Base-by-base conservation (phyloP, 1,140 invertebrate genomes). In the Drosophila sulfurigaster region DNA sequence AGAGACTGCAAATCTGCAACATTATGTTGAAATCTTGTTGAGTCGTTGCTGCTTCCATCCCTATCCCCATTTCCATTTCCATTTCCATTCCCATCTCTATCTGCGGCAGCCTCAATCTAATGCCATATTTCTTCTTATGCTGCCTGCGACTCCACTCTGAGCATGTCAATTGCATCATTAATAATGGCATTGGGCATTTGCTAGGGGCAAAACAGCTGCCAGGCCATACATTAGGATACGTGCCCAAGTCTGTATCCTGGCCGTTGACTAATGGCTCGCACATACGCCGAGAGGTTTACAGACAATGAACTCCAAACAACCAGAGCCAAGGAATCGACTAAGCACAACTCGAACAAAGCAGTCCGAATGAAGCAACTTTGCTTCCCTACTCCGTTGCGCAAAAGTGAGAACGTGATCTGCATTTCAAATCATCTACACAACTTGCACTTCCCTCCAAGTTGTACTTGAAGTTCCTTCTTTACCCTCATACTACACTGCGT, bases 81-180 rank as follows among this genome's bases (percentile, higher is more conserved):
- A 41, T 4, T 45, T 38, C 54, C 75, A 81, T 86, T 78, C 82
- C 70, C 69, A 11, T 35, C 32, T 35, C 6, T 72, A 67, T 72
- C 11, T 16, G n/a, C 20, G 46, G 43, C 16, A 38, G 63, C 6
- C 15, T 13, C 6, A 71, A 57, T 35, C 48, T 60, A 38, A 45
- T 38, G 10, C 56, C 41, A 75, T 81, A 64, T 75, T 57, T 70
- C 69, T 52, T 65, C 69, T 52, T 65, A 13, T 45, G 16, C 15
- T 30, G 32, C 62, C 52, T 71, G 20, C 45, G 5, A 52, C 77
- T 41, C 65, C 5, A 48, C 48, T 32, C 49, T 51, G 20, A 49
- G 62, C 82, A 77, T 69, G 83, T 71, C 83, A 87, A 87, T 80
- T 87, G 83, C 77, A 78, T 82, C 83, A 87, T 87, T 87, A 87